phyloP scores from a whole-genome alignment of 2,113 vertebrate species.

The Strix uralensis region DNA sequence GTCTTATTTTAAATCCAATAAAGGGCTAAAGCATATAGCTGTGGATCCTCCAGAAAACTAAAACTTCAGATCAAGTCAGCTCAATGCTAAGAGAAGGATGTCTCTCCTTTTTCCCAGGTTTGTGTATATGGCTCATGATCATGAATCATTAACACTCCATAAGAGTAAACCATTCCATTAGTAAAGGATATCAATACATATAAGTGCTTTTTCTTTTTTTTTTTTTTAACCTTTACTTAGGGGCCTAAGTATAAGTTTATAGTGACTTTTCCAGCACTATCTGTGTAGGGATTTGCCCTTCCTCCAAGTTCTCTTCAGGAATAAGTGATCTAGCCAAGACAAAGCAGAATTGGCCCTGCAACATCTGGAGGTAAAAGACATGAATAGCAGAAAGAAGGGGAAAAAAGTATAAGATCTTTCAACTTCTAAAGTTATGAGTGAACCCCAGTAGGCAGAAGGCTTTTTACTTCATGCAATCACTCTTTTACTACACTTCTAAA shows the following conservation, averaged over 20 bases:
- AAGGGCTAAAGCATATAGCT: background rate
- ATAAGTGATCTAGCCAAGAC: background rate
- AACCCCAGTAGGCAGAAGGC: background rate
- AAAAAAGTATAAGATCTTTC: background rate
- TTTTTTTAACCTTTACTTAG: background rate
- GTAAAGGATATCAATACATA: background rate
- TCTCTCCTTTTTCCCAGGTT: background rate
- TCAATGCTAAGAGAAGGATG: background rate
- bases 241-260: background rate
- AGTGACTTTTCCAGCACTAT: background rate
- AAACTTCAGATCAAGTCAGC: background rate
- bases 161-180: background rate
- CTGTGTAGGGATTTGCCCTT: background rate
- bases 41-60: background rate
- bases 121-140: background rate
- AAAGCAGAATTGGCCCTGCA: background rate
- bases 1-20: background rate
- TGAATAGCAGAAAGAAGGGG: background rate
- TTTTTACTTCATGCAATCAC: background rate
- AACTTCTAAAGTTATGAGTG: background rate
- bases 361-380: fast-evolving
- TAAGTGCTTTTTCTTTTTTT: background rate
- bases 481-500: background rate
- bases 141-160: background rate
- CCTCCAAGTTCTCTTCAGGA: background rate